Conservation (phyloP, 2,888 invertebrate genomes). For the Pardosa pseudoannulata region DNA sequence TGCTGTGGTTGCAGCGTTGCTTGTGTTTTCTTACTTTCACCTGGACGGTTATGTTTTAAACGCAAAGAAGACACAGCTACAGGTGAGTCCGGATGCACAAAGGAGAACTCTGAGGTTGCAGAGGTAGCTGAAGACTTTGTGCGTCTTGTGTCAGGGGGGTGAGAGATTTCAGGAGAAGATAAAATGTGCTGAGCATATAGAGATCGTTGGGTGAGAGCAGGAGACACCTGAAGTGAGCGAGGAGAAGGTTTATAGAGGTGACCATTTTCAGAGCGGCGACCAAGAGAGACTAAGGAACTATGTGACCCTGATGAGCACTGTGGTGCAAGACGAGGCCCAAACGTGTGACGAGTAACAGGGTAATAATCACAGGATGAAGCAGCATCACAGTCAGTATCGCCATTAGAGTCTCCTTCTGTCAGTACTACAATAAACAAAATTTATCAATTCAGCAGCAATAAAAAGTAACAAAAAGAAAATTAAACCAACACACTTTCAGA, state of each 20-base stretch:
- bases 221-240: constrained; percentile 72
- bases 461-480: too few relatives aligned
- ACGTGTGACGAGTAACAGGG: constrained; percentile 63
- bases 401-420: constrained; percentile 66
- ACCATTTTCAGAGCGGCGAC: constrained; percentile 58
- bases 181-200: constrained; percentile 74
- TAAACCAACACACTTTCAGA: too few relatives aligned
- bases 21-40: constrained; percentile 19
- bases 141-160: constrained; percentile 27
- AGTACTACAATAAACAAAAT: constrained; percentile 51
- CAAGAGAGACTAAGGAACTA: constrained; percentile 70
- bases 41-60: constrained; percentile 39
- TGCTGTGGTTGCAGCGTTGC: constrained; percentile 34
- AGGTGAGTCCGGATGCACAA: constrained; percentile 74
- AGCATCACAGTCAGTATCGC: constrained; percentile 64
- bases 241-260: constrained; percentile 71
- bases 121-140: constrained; percentile 69
- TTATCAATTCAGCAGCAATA: too few relatives aligned
- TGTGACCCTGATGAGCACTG: constrained; percentile 73
- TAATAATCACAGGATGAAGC: constrained; percentile 67
- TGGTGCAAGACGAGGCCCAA: constrained; percentile 73
- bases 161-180: constrained; percentile 70
- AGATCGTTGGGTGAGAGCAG: constrained; percentile 73
- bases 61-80: constrained; percentile 63
- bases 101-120: constrained; percentile 74